Conservation (phyloP, 2,888 invertebrate genomes). For the Hypomecis punctinalis region DNA sequence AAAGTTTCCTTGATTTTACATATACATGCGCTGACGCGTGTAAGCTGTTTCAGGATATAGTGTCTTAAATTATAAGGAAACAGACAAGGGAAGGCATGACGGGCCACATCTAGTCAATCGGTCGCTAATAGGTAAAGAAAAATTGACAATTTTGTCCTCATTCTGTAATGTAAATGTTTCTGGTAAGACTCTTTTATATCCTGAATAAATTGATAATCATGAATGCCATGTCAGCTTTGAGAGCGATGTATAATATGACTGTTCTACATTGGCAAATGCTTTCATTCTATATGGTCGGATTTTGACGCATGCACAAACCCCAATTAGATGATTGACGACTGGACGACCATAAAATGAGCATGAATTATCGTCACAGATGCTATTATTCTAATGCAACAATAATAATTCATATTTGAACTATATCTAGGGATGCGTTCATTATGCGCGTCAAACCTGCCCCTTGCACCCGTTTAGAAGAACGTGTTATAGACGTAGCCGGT, state of each 20-base stretch:
- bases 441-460: constrained; percentile 80
- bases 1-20: constrained; percentile 27
- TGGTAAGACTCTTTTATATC: constrained; percentile 43
- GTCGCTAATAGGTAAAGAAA: not conserved
- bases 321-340: constrained; percentile 44
- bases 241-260: constrained; percentile 38
- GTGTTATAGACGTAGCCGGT: constrained; percentile 84
- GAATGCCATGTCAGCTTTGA: constrained; percentile 36
- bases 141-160: not conserved
- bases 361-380: constrained; percentile 41
- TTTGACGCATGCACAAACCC: constrained; percentile 64
- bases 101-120: constrained; percentile 6
- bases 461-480: constrained; percentile 77
- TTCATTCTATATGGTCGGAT: constrained; percentile 29
- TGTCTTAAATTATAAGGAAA: constrained; percentile 35
- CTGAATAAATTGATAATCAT: constrained; percentile 35
- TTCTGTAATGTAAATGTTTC: not conserved
- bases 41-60: constrained; percentile 46
- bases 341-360: constrained; percentile 41
- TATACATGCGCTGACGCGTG: constrained; percentile 32
- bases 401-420: constrained; percentile 35
- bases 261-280: constrained; percentile 38
- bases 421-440: constrained; percentile 53
- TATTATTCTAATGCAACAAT: constrained; percentile 36
- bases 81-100: constrained; percentile 3